Evolutionary conservation across 2,113 vertebrate species (phyloP).

Genomic region (Ophiodon elongatus): DNA sequence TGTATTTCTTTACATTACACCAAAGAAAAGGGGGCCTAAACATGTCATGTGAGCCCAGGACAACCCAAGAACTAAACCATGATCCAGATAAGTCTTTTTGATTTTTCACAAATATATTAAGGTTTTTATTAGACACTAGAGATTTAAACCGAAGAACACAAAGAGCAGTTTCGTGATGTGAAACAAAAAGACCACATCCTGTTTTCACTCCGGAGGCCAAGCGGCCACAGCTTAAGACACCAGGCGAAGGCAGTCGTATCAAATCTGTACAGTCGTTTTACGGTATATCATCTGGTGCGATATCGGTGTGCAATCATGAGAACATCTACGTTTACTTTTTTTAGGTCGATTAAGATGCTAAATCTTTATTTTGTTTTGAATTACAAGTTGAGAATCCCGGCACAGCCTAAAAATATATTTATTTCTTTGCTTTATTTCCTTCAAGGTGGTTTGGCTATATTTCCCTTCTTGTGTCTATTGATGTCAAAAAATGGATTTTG

Average conservation of each 20-base stretch:
- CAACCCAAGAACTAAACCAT: not conserved
- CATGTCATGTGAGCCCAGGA: not conserved
- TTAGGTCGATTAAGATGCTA: not conserved
- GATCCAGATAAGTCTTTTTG: not conserved
- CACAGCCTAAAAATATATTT: too few relatives aligned
- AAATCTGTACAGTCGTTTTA: constrained; percentile 9
- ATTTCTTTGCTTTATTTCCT: not conserved
- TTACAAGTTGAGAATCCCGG: too few relatives aligned
- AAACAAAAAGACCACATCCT: constrained; percentile 65
- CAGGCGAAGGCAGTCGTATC: too few relatives aligned
- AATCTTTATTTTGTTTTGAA: too few relatives aligned
- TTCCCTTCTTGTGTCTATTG: not conserved
- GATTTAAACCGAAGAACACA: not conserved
- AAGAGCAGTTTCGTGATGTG: not conserved
- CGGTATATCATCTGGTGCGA: not conserved
- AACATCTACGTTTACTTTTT: not conserved
- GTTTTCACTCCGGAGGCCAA: constrained; percentile 31
- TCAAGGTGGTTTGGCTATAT: too few relatives aligned
- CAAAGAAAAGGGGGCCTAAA: not conserved
- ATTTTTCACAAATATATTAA: not conserved
- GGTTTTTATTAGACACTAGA: not conserved
- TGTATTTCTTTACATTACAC: not conserved
- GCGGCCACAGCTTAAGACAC: not conserved
- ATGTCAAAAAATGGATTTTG: not conserved
- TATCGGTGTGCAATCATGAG: not conserved